phyloP scores from a whole-genome alignment of 2,797 vertebrate genomes.

The Bradypodion pumilum region DNA sequence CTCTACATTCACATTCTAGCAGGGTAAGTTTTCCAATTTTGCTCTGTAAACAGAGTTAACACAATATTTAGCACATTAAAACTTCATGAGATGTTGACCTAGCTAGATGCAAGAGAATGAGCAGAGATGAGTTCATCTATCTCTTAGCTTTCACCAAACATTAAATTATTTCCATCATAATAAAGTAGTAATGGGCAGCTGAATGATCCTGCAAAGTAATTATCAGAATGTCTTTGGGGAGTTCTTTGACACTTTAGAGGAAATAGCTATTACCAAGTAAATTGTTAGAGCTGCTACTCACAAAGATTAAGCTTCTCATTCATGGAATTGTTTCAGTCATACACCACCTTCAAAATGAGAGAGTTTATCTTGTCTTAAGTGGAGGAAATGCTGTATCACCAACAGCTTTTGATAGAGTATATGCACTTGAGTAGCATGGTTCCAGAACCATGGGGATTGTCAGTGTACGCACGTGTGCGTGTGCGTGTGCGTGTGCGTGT shows the following conservation, averaged over 20 bases:
- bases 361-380: too few species aligned
- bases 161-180: neutral
- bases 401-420: neutral
- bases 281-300: neutral
- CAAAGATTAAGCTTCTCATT: neutral
- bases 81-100: neutral
- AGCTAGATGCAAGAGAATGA: neutral
- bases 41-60: neutral
- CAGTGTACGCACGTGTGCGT: too few species aligned
- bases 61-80: neutral
- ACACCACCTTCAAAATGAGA: neutral
- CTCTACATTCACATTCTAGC: neutral
- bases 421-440: neutral
- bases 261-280: neutral
- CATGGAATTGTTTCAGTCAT: neutral
- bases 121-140: neutral
- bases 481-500: too few species aligned
- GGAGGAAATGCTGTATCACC: neutral
- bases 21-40: neutral
- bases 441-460: too few species aligned
- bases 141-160: neutral
- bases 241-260: neutral
- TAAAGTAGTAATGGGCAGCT: neutral
- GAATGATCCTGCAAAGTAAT: neutral
- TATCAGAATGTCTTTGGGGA: neutral